phyloP scores from a whole-genome alignment of 2,797 vertebrate species.

The Sebastes kiyomatsui region DNA sequence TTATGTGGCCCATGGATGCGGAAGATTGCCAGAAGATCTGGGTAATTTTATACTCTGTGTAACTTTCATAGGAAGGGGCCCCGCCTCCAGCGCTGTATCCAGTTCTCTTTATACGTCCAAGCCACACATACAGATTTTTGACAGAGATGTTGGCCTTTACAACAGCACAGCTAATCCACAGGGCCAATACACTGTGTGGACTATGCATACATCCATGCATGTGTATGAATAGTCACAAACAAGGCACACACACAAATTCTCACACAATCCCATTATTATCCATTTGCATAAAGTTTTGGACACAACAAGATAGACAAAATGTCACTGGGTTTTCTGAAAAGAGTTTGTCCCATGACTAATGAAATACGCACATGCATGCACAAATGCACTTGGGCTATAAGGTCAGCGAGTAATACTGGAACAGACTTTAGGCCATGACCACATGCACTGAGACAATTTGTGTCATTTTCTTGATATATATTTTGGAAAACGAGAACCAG shows the following conservation, averaged over 20 bases:
- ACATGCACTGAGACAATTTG: neutral
- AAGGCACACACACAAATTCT: neutral
- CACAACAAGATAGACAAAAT: neutral
- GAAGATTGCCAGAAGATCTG: too few relatives aligned
- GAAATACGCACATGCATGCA: neutral
- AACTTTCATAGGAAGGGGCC: too few relatives aligned
- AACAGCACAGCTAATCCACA: neutral
- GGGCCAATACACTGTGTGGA: neutral
- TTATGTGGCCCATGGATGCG: too few relatives aligned
- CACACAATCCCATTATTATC: neutral
- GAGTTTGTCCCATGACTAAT: neutral
- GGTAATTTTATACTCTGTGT: too few relatives aligned
- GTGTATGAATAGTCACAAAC: neutral
- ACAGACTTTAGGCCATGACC: neutral
- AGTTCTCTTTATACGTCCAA: too few relatives aligned
- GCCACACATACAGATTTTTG: neutral
- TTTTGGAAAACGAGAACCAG: neutral
- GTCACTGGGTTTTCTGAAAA: neutral
- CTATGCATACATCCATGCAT: neutral
- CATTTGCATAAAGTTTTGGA: neutral
- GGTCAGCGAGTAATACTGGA: neutral
- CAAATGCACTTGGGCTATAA: neutral
- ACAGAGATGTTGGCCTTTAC: neutral
- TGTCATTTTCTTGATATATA: neutral
- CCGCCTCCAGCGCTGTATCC: too few relatives aligned